Evolutionary conservation across 1,140 invertebrate genomes (phyloP).

Genomic region (Pantala flavescens): DNA sequence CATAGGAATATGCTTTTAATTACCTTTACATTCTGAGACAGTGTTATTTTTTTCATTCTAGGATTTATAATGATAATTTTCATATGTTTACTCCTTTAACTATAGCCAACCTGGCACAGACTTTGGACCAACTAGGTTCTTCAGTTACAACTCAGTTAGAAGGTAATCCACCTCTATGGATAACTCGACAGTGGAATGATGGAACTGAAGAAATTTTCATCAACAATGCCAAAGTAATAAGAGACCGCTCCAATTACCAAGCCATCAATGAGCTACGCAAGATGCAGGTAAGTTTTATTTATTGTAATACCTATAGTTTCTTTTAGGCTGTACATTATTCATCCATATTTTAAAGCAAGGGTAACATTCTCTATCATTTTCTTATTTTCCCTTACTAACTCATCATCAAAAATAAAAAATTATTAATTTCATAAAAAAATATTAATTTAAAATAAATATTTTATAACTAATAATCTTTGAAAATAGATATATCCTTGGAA

Average conservation of each 20-base stretch:
- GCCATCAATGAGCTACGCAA: conserved; percentile 44
- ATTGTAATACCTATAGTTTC: not conserved
- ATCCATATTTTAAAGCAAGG: too few species aligned
- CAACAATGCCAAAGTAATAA: conserved; percentile 65
- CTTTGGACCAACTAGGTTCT: conserved; percentile 50
- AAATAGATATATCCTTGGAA: too few species aligned
- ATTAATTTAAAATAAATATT: too few species aligned
- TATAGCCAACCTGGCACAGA: conserved; percentile 49
- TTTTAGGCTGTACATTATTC: too few species aligned
- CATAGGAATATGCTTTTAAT: too few species aligned
- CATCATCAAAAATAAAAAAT: conserved; percentile 15
- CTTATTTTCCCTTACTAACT: not conserved
- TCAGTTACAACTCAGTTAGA: conserved; percentile 60
- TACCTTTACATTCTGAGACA: too few species aligned
- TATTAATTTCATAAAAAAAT: too few species aligned
- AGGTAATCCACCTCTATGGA: conserved; percentile 69
- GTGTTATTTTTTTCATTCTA: too few species aligned
- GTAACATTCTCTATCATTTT: not conserved
- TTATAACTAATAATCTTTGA: too few species aligned
- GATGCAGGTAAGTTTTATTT: conserved; percentile 48
- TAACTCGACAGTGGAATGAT: conserved; percentile 47
- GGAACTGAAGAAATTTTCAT: conserved; percentile 59
- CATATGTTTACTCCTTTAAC: not conserved
- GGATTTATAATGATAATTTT: too few species aligned
- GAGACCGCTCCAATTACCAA: conserved; percentile 53